phyloP scores from a whole-genome alignment of 2,113 vertebrate genomes.

The Paraplagusia blochii region DNA sequence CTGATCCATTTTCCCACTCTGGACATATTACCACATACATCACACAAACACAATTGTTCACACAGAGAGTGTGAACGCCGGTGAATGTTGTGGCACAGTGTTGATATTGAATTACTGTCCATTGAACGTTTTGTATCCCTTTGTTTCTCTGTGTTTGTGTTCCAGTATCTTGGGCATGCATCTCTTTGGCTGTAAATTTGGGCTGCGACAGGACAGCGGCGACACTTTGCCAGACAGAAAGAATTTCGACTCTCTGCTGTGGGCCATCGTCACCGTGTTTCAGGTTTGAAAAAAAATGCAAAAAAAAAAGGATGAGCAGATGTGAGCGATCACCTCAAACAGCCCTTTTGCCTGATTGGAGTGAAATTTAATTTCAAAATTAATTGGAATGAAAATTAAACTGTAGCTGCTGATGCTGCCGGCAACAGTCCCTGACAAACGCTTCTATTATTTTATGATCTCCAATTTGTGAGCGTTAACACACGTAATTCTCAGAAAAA shows the following conservation, averaged over 20 bases:
- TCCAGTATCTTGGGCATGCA: slow-evolving; percentile 96
- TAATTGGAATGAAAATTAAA: slow-evolving; percentile 11
- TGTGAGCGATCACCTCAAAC: neutral
- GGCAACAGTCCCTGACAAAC: neutral
- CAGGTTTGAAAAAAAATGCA: slow-evolving; percentile 78
- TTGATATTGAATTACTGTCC: slow-evolving; percentile 15
- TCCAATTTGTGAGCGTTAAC: slow-evolving; percentile 27
- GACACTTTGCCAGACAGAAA: slow-evolving; percentile 95
- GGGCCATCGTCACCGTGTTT: slow-evolving; percentile 97
- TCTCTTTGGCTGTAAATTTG: slow-evolving; percentile 94
- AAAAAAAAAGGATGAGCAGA: slow-evolving; percentile 3
- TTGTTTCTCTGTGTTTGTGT: neutral
- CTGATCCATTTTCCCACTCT: neutral
- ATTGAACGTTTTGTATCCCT: slow-evolving; percentile 30
- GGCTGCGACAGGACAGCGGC: slow-evolving; percentile 86
- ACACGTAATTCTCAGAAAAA: slow-evolving; percentile 15
- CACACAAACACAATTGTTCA: slow-evolving; percentile 9
- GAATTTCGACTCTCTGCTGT: slow-evolving; percentile 96
- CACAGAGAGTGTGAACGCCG: neutral
- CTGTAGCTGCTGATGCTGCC: slow-evolving; percentile 35
- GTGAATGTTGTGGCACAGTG: slow-evolving; percentile 2
- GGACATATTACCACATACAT: slow-evolving; percentile 15
- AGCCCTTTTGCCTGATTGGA: neutral
- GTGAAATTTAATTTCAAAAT: slow-evolving; percentile 4
- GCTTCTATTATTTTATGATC: slow-evolving; percentile 45